Evolutionary conservation across 1,140 invertebrate species (phyloP).

Genomic region (Galendromus occidentalis): DNA sequence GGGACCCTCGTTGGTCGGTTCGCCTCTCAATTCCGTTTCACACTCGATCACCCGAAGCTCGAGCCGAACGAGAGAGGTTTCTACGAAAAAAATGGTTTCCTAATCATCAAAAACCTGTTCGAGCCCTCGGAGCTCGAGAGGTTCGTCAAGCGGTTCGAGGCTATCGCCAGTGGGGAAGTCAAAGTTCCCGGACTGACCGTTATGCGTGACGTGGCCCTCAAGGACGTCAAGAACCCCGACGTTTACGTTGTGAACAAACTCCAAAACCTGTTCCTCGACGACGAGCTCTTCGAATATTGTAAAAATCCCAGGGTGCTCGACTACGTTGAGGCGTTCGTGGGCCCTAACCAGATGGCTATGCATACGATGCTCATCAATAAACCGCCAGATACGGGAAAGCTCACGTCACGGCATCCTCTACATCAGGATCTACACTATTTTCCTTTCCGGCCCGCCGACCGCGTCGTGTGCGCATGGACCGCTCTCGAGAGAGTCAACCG

Average conservation of each 20-base stretch:
- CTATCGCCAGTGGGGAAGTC: constrained; percentile 39
- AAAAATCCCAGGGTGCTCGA: constrained; percentile 41
- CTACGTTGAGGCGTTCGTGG: constrained; percentile 52
- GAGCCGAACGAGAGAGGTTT: constrained; percentile 39
- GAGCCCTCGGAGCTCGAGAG: constrained; percentile 36
- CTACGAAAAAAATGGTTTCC: constrained; percentile 56
- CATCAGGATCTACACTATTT: constrained; percentile 75
- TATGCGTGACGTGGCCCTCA: constrained; percentile 50
- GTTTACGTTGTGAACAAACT: constrained; percentile 53
- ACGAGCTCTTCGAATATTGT: constrained; percentile 48
- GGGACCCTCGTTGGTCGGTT: not conserved
- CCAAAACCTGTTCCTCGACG: constrained; percentile 50
- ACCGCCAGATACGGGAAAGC: constrained; percentile 47
- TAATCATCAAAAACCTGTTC: constrained; percentile 46
- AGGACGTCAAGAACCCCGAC: constrained; percentile 35
- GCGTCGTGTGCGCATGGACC: constrained; percentile 68
- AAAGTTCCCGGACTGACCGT: constrained; percentile 37
- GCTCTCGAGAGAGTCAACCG: constrained; percentile 52
- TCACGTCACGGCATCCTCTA: constrained; percentile 49
- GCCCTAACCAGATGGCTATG: constrained; percentile 52
- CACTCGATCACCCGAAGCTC: constrained; percentile 23
- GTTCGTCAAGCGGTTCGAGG: constrained; percentile 35
- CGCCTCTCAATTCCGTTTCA: constrained; percentile 20
- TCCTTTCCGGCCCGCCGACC: constrained; percentile 53
- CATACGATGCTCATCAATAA: constrained; percentile 84